phyloP scores from a whole-genome alignment of 2,888 invertebrate genomes.

The Lepidochrysops patricia region DNA sequence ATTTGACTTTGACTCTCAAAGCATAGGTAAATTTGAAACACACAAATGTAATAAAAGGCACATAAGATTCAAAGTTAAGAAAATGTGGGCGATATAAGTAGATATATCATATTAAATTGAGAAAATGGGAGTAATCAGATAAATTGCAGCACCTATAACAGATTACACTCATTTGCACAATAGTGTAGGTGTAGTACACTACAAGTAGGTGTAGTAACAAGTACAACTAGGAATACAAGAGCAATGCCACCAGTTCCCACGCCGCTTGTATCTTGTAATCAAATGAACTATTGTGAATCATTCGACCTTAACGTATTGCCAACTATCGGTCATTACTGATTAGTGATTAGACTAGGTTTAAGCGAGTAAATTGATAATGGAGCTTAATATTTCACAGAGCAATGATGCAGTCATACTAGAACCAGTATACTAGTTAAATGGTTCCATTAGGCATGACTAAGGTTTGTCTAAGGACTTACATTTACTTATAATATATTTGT shows the following conservation, averaged over 20 bases:
- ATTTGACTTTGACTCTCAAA: too few species aligned
- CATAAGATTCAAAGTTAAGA: background rate
- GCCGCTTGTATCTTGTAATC: slow-evolving; percentile 11
- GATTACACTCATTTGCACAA: background rate
- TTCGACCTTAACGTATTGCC: slow-evolving; percentile 8
- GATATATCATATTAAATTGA: background rate
- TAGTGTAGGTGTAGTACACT: background rate
- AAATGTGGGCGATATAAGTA: background rate
- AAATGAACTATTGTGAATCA: slow-evolving; percentile 14
- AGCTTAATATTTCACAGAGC: background rate
- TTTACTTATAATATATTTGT: too few species aligned
- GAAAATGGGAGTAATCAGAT: background rate
- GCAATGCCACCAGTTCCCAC: slow-evolving; percentile 16
- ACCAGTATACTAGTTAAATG: background rate
- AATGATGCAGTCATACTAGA: background rate
- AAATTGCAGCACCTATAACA: background rate
- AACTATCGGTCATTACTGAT: background rate
- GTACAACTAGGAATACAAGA: slow-evolving; percentile 6
- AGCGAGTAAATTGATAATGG: slow-evolving; percentile 2
- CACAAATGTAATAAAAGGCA: too few species aligned
- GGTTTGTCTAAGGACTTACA: too few species aligned
- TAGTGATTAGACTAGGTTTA: background rate
- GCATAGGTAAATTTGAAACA: too few species aligned
- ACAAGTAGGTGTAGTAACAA: background rate
- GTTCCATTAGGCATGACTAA: background rate